Base-by-base conservation (phyloP, 2,797 vertebrate species). In the Rachycentron canadum region DNA sequence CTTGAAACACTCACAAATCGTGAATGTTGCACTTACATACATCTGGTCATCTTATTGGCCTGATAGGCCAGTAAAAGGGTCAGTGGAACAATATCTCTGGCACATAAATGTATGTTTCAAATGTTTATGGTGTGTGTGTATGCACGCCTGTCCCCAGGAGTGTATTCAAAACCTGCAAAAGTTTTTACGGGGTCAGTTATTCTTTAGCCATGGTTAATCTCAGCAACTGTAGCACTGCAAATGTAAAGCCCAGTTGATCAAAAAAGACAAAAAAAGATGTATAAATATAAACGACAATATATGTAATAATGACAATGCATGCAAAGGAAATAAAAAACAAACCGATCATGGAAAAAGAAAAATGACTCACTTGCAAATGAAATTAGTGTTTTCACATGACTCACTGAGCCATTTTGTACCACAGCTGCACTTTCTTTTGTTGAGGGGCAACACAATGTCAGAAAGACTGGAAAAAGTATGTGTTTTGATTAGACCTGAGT, bases 311-410 rank as follows among this genome's bases (percentile, higher is more conserved):
- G 3, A 45, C 4, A 45, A 19, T n/a, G n/a, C n/a, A n/a, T n/a
- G n/a, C n/a, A n/a, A 7, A 21, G 43, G 43, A 21, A 85, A 45
- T 45, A 59, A 49, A 47, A 47, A 3, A 2, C 65, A 72, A 79
- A 68, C 83, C 78, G 70, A 79, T 84, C 77, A 82, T 69, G 58
- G 77, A 73, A 88, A 93, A 85, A 86, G 73, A 93, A 94, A 95
- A 94, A 89, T 85, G 93, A 93, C 90, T 88, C 87, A 92, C 32
- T 32, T 32, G 32, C 32, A 32, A 32, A 32, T 93, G 93, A 95
- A 95, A 94, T 91, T 89, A 32, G 32, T 94, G 89, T 90, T 95
- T 94, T 93, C 81, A 73, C 82, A 80, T 79, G 87, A 84, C 82
- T 89, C 85, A 75, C 55, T 52, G 81, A 90, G 88, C 85, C 9